phyloP scores from a whole-genome alignment of 30 jellyfish, hydroid and myxozoan genomes.

The Aurelia aurita complex sp. Pacific region DNA sequence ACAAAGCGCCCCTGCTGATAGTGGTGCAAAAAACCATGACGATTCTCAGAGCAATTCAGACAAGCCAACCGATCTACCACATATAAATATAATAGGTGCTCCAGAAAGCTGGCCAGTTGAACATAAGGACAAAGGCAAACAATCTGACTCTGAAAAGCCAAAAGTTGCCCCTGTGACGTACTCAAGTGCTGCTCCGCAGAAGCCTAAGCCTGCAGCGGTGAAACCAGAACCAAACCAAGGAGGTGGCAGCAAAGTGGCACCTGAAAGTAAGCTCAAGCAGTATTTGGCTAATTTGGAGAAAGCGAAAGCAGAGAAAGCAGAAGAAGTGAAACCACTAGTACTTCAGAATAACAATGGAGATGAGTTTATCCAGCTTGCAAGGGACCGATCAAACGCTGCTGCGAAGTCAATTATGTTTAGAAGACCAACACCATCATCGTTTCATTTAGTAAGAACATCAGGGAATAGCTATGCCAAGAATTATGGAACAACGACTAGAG shows the following conservation, averaged over 20 bases:
- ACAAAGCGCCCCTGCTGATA: slow-evolving; percentile 4
- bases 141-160: slow-evolving; percentile 32
- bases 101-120: slow-evolving; percentile 90
- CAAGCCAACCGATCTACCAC: slow-evolving; percentile 14
- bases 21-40: slow-evolving; percentile 1
- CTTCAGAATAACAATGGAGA: not conserved
- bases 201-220: slow-evolving; percentile 35
- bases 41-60: slow-evolving; percentile 17
- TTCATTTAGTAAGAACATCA: not conserved
- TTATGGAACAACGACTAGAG: slow-evolving; percentile 64
- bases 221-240: slow-evolving; percentile 1
- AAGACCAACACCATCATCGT: slow-evolving; percentile 18
- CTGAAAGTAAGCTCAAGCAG: not conserved
- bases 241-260: not conserved
- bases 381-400: slow-evolving; percentile 5
- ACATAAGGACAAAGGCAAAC: slow-evolving; percentile 34
- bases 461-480: slow-evolving; percentile 7
- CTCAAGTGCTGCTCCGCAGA: slow-evolving; percentile 30
- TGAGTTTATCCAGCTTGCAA: slow-evolving; percentile 1
- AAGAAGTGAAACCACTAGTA: not conserved
- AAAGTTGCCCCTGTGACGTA: slow-evolving; percentile 63
- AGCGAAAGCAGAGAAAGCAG: not conserved
- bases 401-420: slow-evolving; percentile 37
- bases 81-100: slow-evolving; percentile 62
- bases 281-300: not conserved